phyloP scores from a whole-genome alignment of 2,888 invertebrate genomes.

The Buathra laborator region DNA sequence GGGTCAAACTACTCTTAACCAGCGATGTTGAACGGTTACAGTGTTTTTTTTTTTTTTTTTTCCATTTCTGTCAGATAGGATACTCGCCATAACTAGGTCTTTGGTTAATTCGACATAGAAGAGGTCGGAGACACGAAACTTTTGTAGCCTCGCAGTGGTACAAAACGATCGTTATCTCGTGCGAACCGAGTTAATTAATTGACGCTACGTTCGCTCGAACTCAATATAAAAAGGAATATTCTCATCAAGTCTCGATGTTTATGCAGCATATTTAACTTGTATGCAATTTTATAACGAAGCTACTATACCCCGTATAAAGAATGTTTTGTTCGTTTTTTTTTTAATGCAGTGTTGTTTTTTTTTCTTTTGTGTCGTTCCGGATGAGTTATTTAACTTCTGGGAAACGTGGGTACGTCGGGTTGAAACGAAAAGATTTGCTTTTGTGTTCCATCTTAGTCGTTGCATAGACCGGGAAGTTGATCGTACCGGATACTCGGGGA shows the following conservation, averaged over 20 bases:
- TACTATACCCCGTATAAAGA: background rate
- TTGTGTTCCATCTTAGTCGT: background rate
- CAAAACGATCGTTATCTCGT: conserved; percentile 39
- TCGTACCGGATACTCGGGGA: no score
- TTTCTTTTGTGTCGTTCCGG: background rate
- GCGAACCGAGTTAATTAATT: conserved; percentile 60
- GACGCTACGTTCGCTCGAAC: conserved; percentile 14
- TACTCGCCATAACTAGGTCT: conserved; percentile 38
- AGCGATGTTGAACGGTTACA: background rate
- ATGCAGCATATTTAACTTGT: background rate
- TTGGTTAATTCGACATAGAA: conserved; percentile 29
- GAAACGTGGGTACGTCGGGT: no score
- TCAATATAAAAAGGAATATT: background rate
- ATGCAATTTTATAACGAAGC: background rate
- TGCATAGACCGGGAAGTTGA: background rate
- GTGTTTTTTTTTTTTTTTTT: background rate
- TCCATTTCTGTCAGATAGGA: background rate
- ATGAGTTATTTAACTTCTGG: no score
- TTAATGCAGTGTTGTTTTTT: background rate
- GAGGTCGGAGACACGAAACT: conserved; percentile 37
- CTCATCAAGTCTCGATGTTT: background rate
- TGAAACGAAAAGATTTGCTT: background rate
- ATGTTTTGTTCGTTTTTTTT: background rate
- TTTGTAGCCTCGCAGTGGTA: background rate
- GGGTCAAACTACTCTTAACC: background rate